Percentiles rank a stretch among this genome's conserved stretches.
Conservation (phyloP, 2,113 vertebrate species). For the Columba livia region DNA sequence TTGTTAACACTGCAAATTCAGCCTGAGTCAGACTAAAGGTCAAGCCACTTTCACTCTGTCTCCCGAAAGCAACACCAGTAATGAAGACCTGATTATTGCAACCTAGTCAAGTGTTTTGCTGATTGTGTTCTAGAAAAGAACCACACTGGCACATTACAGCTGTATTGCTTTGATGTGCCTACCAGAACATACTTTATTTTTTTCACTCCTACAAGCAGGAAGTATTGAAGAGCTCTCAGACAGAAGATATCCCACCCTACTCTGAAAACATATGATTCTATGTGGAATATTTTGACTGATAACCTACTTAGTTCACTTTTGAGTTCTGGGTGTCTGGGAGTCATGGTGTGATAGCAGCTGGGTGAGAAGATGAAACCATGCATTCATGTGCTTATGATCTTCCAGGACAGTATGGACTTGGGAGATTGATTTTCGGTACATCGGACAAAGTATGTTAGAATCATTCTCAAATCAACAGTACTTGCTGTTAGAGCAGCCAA, state of each 20-base stretch:
- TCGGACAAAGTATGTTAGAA: not conserved
- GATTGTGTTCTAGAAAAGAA: not conserved
- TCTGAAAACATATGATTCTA: not conserved
- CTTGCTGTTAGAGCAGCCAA: not conserved
- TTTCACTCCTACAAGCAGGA: not conserved
- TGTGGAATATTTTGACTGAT: not conserved
- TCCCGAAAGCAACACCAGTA: not conserved
- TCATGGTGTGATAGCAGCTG: not conserved
- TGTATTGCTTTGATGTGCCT: not conserved
- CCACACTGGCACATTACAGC: fast-evolving
- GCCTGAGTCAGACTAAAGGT: not conserved
- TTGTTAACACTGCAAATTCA: not conserved
- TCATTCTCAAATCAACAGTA: not conserved
- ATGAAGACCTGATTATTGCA: not conserved
- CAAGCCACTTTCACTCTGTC: not conserved
- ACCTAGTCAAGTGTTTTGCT: not conserved
- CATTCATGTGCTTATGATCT: not conserved
- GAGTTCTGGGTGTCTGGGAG: not conserved
- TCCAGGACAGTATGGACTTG: not conserved
- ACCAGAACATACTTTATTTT: not conserved
- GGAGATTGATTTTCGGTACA: not conserved
- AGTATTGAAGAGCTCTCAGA: not conserved
- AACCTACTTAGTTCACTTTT: not conserved
- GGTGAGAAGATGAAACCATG: not conserved
- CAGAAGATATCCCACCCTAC: not conserved